These are phyloP conservation scores for Cordilura impudica DNA, from an alignment of 2,888 invertebrate genomes.

Conservation along the genomic window DNA sequence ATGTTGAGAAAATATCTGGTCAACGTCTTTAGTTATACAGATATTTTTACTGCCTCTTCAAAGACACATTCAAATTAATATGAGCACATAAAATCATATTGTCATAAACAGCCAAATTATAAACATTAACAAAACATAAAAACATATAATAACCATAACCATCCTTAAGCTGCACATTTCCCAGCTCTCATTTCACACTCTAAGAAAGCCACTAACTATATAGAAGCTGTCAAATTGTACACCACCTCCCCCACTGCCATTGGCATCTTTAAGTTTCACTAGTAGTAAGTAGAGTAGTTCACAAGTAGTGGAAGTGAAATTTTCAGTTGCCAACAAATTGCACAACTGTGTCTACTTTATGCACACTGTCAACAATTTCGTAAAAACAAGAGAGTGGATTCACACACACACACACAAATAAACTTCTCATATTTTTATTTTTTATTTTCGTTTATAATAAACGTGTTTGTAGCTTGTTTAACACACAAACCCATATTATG, in stretches of 20 bases:
- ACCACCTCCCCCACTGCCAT: not conserved
- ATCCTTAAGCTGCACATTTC: not conserved
- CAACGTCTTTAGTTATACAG: no score
- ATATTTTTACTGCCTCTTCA: no score
- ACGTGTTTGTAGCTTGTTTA: conserved; percentile 17
- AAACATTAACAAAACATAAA: conserved; percentile 37
- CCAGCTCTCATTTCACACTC: not conserved
- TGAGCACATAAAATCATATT: not conserved
- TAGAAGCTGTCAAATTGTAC: not conserved
- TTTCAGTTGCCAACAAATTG: conserved; percentile 33
- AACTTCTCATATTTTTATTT: not conserved
- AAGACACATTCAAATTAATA: no score
- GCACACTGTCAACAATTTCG: conserved; percentile 20
- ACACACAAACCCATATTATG: conserved; percentile 34
- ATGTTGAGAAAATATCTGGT: no score
- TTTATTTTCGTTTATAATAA: not conserved
- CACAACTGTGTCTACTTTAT: conserved; percentile 31
- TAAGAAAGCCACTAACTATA: not conserved
- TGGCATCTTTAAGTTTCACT: conserved; percentile 15
- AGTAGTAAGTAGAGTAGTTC: not conserved
- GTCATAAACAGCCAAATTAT: conserved; percentile 25
- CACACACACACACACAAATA: not conserved
- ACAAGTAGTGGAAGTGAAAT: conserved; percentile 16
- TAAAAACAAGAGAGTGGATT: no score
- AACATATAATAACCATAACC: conserved; percentile 3